Base-by-base conservation (phyloP, 2,797 vertebrate species). In the Phrynocephalus guinanensis region DNA sequence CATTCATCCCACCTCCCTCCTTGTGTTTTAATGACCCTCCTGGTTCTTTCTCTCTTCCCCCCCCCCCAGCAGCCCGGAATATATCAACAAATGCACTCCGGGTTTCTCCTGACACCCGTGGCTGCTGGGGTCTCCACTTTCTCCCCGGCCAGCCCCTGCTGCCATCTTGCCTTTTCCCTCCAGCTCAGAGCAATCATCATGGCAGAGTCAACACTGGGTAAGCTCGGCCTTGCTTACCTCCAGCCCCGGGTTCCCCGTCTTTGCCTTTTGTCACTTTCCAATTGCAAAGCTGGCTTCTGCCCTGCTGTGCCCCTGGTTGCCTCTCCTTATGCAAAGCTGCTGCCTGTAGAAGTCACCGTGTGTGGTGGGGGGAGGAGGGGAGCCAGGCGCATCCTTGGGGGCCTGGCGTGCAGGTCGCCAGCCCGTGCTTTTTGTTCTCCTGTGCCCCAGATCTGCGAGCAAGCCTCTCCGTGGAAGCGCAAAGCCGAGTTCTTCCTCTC, bases 161-260 rank as follows among this genome's bases (percentile, higher is more conserved):
- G 1, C n/a, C 1, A 3, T 33, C 71, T 16, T 73, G n/a, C 18
- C 33, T 2, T 52, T 33, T 10, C 28, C 75, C 73, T 38, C 44
- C 30, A 0, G 77, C 71, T 67, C 52, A 56, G 66, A 18, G 16
- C 24, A 78, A 72, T 60, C 60, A 50, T 38, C 38, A 82, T 50
- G n/a, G 16, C 18, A 22, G 28, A 0, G 0, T 33, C 0, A 2
- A 15, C 2, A 6, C 18, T n/a, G 63, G 2, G 84, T 6, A 79
- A 67, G 2, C 2, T 20, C 70, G 68, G 60, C n/a, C 50, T 1
- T 63, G 20, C 2, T 18, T 18, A 63, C 60, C 60, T 20, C 60
- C 18, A 16, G 4, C 60, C 52, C 60, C 18, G 16, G 15, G 60
- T 16, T 16, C 16, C 15, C 16, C 18, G 18, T 63, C 18, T 63